These are phyloP conservation scores for Diarsia mendica DNA, from an alignment of 2,888 invertebrate species.

Conservation along the genomic window DNA sequence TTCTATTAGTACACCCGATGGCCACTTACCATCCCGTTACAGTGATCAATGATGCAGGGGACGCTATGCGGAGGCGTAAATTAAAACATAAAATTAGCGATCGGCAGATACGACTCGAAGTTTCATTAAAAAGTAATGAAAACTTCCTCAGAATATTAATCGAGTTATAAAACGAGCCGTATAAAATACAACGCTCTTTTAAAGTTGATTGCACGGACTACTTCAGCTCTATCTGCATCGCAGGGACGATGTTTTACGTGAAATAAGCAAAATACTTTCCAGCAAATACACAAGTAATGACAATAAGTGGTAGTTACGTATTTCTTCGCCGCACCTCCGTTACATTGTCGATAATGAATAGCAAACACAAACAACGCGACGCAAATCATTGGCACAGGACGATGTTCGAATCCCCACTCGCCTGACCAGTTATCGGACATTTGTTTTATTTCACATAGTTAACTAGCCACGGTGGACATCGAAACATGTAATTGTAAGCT, in stretches of 20 bases:
- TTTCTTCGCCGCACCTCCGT: slow-evolving; percentile 64
- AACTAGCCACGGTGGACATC: slow-evolving; percentile 61
- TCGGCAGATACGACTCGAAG: slow-evolving; percentile 78
- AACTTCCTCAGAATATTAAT: slow-evolving; percentile 82
- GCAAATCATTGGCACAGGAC: slow-evolving; percentile 70
- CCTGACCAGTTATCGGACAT: slow-evolving; percentile 65
- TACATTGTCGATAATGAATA: slow-evolving; percentile 69
- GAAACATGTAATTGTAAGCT: slow-evolving; percentile 65
- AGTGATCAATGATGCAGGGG: slow-evolving; percentile 76
- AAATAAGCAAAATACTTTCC: slow-evolving; percentile 37
- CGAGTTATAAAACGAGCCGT: slow-evolving; percentile 73
- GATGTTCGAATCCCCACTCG: slow-evolving; percentile 58
- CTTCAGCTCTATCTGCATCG: slow-evolving; percentile 31
- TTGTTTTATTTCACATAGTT: slow-evolving; percentile 66
- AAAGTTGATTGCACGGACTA: slow-evolving; percentile 57
- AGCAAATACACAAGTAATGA: slow-evolving; percentile 59
- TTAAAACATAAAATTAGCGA: slow-evolving; percentile 86
- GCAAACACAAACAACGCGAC: slow-evolving; percentile 64
- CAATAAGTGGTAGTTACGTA: slow-evolving; percentile 67
- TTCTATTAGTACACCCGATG: slow-evolving; percentile 51
- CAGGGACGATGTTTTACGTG: slow-evolving; percentile 18
- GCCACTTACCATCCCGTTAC: slow-evolving; percentile 72
- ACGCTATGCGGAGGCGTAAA: slow-evolving; percentile 76
- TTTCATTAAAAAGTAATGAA: slow-evolving; percentile 86
- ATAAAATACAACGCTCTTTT: slow-evolving; percentile 64